A percentile compares a stretch with the other conserved stretches of the same genome.
phyloP scores from a whole-genome alignment of 2,888 invertebrate species.

The Epiblema foenella region DNA sequence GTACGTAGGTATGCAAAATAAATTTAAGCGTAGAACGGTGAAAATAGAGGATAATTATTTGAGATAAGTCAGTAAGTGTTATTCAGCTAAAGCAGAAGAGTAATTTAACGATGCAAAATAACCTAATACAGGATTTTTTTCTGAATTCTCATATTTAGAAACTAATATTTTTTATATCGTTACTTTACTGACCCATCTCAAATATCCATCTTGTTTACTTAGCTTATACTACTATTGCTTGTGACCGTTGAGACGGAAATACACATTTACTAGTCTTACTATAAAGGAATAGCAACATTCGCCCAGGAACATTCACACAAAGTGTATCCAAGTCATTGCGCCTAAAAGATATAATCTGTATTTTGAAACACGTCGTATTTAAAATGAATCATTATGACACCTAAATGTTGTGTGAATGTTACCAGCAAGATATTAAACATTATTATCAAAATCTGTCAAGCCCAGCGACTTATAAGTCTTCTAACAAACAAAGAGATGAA shows the following conservation, averaged over 20 bases:
- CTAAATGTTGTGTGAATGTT: conserved; percentile 5
- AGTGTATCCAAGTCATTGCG: no score
- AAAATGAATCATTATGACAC: not conserved
- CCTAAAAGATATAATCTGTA: no score
- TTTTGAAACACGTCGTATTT: not conserved
- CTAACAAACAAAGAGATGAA: not conserved
- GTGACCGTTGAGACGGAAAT: conserved; percentile 29
- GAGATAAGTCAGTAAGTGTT: not conserved
- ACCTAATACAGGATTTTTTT: not conserved
- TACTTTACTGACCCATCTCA: not conserved
- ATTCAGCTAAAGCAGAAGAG: not conserved
- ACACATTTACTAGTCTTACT: conserved; percentile 8
- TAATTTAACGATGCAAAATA: not conserved
- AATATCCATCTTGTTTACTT: conserved; percentile 8
- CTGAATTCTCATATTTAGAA: not conserved
- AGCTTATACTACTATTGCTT: conserved; percentile 43
- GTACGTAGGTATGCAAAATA: conserved; percentile 27
- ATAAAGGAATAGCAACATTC: not conserved
- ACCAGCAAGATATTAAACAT: not conserved
- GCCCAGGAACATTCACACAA: conserved; percentile 6
- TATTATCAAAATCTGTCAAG: conserved; percentile 7
- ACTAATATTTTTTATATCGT: not conserved
- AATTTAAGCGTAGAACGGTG: conserved; percentile 33
- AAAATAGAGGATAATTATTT: conserved; percentile 4
- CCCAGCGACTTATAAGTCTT: not conserved